Conservation (phyloP, 2,888 invertebrate genomes). For the Brachyptera risi region DNA sequence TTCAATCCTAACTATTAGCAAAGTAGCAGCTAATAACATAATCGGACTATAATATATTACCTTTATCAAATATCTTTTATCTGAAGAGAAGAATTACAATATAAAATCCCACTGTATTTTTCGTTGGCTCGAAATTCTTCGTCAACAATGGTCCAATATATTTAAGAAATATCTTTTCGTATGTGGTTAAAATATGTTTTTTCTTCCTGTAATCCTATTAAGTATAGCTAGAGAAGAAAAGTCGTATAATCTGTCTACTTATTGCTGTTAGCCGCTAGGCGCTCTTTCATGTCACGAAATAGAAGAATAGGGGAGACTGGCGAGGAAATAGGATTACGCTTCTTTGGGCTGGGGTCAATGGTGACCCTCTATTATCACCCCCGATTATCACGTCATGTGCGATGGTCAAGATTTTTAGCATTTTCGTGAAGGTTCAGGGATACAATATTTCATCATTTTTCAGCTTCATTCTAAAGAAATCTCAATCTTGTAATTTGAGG, state of each 20-base stretch:
- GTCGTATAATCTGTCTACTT: slow-evolving; percentile 15
- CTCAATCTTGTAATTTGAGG: too few species aligned
- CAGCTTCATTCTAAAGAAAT: too few species aligned
- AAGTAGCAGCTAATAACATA: too few species aligned
- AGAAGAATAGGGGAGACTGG: slow-evolving; percentile 10
- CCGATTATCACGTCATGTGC: slow-evolving; percentile 2
- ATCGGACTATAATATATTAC: slow-evolving; percentile 15
- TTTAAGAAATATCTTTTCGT: not conserved
- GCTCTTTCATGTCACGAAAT: not conserved
- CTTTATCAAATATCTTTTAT: slow-evolving; percentile 10
- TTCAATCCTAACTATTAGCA: too few species aligned
- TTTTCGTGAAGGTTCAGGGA: not conserved
- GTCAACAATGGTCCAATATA: not conserved
- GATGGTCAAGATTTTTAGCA: too few species aligned
- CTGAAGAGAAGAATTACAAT: slow-evolving; percentile 8
- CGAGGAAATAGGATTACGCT: slow-evolving; percentile 15
- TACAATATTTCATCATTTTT: not conserved
- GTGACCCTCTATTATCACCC: too few species aligned
- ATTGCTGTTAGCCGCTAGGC: not conserved
- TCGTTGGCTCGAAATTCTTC: slow-evolving; percentile 2
- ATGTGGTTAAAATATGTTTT: slow-evolving; percentile 17
- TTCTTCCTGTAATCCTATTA: slow-evolving; percentile 16
- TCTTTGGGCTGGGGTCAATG: slow-evolving; percentile 9
- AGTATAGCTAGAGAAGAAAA: not conserved
- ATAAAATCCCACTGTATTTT: slow-evolving; percentile 12